Evolutionary conservation across 2,888 invertebrate species (phyloP).

Genomic region (Epinotia bilunana): DNA sequence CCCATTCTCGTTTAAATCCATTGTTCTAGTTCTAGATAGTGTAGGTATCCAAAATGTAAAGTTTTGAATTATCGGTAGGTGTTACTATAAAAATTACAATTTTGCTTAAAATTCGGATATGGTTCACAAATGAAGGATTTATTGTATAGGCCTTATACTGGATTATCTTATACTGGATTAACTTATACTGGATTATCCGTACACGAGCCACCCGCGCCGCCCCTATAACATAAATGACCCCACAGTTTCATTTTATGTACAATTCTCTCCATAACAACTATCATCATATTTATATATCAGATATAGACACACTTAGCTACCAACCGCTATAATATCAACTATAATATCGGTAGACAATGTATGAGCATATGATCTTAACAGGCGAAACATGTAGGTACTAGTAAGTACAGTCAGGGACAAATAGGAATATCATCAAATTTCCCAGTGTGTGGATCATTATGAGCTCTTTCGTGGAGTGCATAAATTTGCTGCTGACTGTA

Average conservation of each 20-base stretch:
- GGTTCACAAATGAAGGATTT: neutral
- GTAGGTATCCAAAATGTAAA: too few relatives aligned
- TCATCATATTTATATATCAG: too few relatives aligned
- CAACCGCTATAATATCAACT: conserved; percentile 30
- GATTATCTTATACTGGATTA: too few relatives aligned
- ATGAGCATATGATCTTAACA: conserved; percentile 36
- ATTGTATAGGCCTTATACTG: neutral
- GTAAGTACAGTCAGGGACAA: conserved; percentile 8
- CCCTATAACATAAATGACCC: conserved; percentile 17
- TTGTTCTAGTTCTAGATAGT: too few relatives aligned
- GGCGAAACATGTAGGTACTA: conserved; percentile 20
- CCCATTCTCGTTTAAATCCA: neutral
- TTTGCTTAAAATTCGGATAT: neutral
- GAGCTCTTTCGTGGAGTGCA: neutral
- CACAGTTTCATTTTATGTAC: conserved; percentile 30
- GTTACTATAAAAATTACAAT: too few relatives aligned
- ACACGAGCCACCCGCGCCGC: conserved; percentile 20
- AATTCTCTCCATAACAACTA: conserved; percentile 39
- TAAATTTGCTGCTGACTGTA: conserved; percentile 4
- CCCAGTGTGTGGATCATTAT: neutral
- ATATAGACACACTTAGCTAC: conserved; percentile 44
- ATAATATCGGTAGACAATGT: conserved; percentile 40
- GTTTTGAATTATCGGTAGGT: too few relatives aligned
- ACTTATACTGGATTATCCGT: neutral
- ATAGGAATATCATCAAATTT: neutral